These are phyloP conservation scores for Poecilia wingei DNA, from an alignment of 2,797 vertebrate genomes.

Conservation along the genomic window DNA sequence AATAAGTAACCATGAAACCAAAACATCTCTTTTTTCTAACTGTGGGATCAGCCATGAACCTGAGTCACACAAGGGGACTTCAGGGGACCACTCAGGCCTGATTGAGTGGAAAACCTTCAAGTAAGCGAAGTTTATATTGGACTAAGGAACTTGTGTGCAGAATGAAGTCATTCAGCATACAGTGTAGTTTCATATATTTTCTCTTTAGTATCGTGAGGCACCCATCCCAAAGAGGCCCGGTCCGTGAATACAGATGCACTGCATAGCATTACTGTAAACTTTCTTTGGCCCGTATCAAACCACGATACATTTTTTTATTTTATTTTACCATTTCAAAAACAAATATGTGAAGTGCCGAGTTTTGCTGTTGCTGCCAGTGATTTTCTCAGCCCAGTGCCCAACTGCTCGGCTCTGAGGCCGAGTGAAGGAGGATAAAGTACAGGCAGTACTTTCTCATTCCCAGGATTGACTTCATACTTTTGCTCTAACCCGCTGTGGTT, in stretches of 20 bases:
- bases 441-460: conserved; percentile 53
- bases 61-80: conserved; percentile 49
- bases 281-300: conserved; percentile 46
- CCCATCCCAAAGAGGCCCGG: conserved; percentile 16
- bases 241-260: conserved; percentile 41
- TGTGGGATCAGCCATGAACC: conserved; percentile 62
- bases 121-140: conserved; percentile 52
- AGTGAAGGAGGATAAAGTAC: conserved; percentile 39
- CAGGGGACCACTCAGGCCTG: conserved; percentile 46
- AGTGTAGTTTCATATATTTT: conserved; percentile 20
- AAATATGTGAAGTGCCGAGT: conserved; percentile 42
- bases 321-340: conserved; percentile 50
- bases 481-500: conserved; percentile 43
- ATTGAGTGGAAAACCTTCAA: conserved; percentile 65
- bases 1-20: conserved; percentile 78
- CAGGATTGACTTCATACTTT: conserved; percentile 47
- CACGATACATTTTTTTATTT: conserved; percentile 33
- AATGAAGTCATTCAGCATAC: conserved; percentile 44
- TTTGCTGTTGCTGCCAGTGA: conserved; percentile 44
- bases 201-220: conserved; percentile 29
- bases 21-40: conserved; percentile 72
- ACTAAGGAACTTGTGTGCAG: conserved; percentile 44
- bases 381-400: conserved; percentile 49
- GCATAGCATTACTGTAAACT: conserved; percentile 41
- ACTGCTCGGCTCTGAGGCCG: conserved; percentile 40